Evolutionary conservation across 2,888 invertebrate species (phyloP).

Genomic region (Acanthosepion lycidas): DNA sequence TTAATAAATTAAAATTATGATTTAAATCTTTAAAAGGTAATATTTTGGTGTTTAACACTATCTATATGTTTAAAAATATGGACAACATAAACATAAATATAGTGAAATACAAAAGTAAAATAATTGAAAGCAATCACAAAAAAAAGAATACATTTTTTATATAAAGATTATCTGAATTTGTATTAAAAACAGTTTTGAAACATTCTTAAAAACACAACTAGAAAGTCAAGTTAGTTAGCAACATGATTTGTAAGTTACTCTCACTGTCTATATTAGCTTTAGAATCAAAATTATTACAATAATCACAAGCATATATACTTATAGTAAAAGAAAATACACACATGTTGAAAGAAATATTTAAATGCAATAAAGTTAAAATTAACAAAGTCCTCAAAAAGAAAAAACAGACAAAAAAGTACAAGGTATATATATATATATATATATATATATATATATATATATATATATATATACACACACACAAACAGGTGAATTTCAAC

Average conservation of each 20-base stretch:
- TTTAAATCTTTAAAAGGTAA: background rate
- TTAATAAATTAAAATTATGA: background rate
- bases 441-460: too few relatives aligned
- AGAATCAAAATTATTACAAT: background rate
- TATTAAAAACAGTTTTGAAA: background rate
- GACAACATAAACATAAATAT: background rate
- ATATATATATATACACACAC: background rate
- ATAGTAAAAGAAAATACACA: background rate
- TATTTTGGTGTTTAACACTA: background rate
- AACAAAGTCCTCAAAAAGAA: background rate
- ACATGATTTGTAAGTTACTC: background rate
- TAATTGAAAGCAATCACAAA: background rate
- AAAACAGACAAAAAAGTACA: background rate
- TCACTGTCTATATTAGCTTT: background rate
- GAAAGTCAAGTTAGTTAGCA: background rate
- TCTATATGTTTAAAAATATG: background rate
- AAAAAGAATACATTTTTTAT: background rate
- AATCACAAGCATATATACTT: background rate
- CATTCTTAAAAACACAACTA: background rate
- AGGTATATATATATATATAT: too few relatives aligned
- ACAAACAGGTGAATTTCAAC: slow-evolving; percentile 15
- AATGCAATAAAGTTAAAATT: background rate
- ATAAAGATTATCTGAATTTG: background rate
- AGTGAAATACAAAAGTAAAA: background rate
- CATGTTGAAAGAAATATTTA: background rate